Evolutionary conservation across 2,888 invertebrate genomes (phyloP).

Genomic region (Temnothorax ravouxi): DNA sequence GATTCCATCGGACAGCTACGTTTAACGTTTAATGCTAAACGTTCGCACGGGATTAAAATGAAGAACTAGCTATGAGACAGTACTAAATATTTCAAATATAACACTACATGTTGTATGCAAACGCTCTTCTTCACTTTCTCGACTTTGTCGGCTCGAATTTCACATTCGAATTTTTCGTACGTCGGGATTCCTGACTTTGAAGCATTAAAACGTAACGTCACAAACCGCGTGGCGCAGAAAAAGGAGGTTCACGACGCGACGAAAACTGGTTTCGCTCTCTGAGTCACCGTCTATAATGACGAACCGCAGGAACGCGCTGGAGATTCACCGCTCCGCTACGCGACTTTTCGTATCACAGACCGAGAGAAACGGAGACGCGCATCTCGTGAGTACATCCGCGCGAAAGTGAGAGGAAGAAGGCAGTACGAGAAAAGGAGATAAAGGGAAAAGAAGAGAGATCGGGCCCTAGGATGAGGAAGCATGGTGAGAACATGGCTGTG

Average conservation of each 20-base stretch:
- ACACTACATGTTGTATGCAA: neutral
- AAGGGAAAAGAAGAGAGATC: slow-evolving; percentile 21
- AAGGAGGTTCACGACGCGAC: slow-evolving; percentile 71
- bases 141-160: slow-evolving; percentile 10
- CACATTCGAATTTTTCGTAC: slow-evolving; percentile 34
- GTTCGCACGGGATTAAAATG: neutral
- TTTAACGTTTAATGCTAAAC: neutral
- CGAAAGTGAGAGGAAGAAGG: slow-evolving; percentile 31
- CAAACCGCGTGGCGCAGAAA: slow-evolving; percentile 78
- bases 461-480: slow-evolving; percentile 59
- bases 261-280: slow-evolving; percentile 84
- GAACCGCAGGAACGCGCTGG: slow-evolving; percentile 75
- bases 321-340: slow-evolving; percentile 71
- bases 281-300: slow-evolving; percentile 85
- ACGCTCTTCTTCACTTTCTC: neutral
- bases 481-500: slow-evolving; percentile 69
- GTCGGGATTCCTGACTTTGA: slow-evolving; percentile 32
- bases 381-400: neutral
- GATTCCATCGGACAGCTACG: neutral
- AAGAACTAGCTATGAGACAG: neutral
- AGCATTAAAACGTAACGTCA: slow-evolving; percentile 71
- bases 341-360: slow-evolving; percentile 72
- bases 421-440: slow-evolving; percentile 33
- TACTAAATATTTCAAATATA: neutral
- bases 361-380: slow-evolving; percentile 27